Percentiles rank a stretch among this genome's conserved stretches.
phyloP scores from a whole-genome alignment of 2,888 invertebrate genomes.

The Eupeodes luniger region DNA sequence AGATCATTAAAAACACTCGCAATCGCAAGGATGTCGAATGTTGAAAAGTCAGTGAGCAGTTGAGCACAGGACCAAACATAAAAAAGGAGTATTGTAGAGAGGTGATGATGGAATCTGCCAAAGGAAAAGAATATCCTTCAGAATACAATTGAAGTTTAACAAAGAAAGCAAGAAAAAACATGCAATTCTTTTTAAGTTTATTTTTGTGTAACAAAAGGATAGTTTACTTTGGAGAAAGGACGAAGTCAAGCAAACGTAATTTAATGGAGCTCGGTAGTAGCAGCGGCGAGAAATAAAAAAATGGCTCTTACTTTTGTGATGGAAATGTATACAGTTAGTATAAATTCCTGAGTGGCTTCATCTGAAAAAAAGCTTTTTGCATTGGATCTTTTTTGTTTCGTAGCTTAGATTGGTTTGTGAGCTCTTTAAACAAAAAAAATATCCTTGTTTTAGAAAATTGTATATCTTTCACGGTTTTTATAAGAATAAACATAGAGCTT shows the following conservation, averaged over 20 bases:
- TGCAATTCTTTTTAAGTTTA: neutral
- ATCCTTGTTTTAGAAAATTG: no score
- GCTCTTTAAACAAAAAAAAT: neutral
- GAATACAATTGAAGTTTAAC: slow-evolving; percentile 12
- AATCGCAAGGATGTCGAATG: slow-evolving; percentile 19
- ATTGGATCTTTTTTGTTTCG: neutral
- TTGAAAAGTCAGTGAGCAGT: slow-evolving; percentile 29
- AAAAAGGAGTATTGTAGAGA: neutral
- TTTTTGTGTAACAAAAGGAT: slow-evolving; percentile 42
- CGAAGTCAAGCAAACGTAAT: slow-evolving; percentile 37
- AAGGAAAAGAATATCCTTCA: slow-evolving; percentile 9
- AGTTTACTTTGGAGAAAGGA: slow-evolving; percentile 36
- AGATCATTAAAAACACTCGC: slow-evolving; percentile 53
- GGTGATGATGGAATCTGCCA: slow-evolving; percentile 37
- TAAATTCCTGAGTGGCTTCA: slow-evolving; percentile 27
- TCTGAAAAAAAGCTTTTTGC: neutral
- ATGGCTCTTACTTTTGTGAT: slow-evolving; percentile 13
- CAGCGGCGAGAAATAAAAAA: neutral
- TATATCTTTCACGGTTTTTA: no score
- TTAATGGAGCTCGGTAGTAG: slow-evolving; percentile 29
- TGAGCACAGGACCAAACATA: no score
- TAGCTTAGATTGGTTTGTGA: neutral
- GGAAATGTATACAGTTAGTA: slow-evolving; percentile 31
- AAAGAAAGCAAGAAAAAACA: neutral
- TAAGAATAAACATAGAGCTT: no score